Evolutionary conservation across 1,140 invertebrate genomes (phyloP).

Genomic region (Thrips palmi): DNA sequence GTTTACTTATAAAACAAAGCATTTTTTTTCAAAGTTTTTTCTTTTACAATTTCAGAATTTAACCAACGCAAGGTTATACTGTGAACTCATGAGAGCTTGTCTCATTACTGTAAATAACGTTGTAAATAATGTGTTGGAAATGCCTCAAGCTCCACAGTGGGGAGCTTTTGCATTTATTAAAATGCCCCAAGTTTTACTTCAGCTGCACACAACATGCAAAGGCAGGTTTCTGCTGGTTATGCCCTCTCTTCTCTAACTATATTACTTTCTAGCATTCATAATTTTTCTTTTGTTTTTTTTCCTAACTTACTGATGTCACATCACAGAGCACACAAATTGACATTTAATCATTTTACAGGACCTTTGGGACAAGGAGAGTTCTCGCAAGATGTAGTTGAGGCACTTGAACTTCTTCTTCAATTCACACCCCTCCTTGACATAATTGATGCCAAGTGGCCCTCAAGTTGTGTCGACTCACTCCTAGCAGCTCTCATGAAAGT

Average conservation of each 20-base stretch:
- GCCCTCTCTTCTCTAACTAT: neutral
- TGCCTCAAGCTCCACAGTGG: slow-evolving; percentile 70
- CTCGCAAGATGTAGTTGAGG: slow-evolving; percentile 57
- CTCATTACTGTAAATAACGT: slow-evolving; percentile 70
- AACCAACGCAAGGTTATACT: slow-evolving; percentile 40
- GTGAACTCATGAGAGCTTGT: slow-evolving; percentile 74
- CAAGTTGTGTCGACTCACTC: slow-evolving; percentile 69
- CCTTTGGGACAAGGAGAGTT: slow-evolving; percentile 36
- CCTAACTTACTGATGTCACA: slow-evolving; percentile 10
- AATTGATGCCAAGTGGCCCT: slow-evolving; percentile 72
- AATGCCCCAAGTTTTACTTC: slow-evolving; percentile 58
- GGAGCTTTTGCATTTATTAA: slow-evolving; percentile 85
- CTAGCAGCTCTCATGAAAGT: slow-evolving; percentile 62
- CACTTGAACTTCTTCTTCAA: slow-evolving; percentile 62
- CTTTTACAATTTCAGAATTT: slow-evolving; percentile 18
- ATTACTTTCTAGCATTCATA: neutral
- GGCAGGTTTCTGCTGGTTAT: neutral
- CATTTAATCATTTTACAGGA: slow-evolving; percentile 16
- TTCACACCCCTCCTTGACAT: slow-evolving; percentile 70
- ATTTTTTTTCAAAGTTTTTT: slow-evolving; percentile 6
- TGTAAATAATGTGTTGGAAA: slow-evolving; percentile 59
- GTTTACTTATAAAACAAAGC: neutral
- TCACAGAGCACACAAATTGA: slow-evolving; percentile 7
- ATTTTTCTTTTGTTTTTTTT: slow-evolving; percentile 4
- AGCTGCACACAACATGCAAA: slow-evolving; percentile 29